These are phyloP conservation scores for Gobius niger DNA, from an alignment of 2,113 vertebrate genomes.

Conservation along the genomic window DNA sequence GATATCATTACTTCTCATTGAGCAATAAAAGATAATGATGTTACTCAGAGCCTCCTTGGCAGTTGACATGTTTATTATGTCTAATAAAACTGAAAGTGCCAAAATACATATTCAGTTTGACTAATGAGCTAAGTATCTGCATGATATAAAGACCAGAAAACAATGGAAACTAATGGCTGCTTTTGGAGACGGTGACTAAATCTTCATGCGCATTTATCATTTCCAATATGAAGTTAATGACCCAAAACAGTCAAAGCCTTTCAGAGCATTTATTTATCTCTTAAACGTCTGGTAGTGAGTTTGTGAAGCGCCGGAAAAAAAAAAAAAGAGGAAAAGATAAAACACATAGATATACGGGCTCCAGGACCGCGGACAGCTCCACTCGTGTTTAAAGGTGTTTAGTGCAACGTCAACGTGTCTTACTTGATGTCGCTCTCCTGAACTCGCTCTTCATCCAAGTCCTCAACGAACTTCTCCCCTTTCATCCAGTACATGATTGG, in stretches of 20 bases:
- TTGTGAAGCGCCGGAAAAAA: neutral
- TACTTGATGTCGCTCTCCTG: conserved; percentile 98
- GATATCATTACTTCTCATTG: neutral
- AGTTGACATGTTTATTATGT: conserved; percentile 7
- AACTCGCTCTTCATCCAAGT: conserved; percentile 93
- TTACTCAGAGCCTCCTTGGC: neutral
- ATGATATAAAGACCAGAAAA: conserved; percentile 2
- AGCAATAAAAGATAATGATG: conserved; percentile 3
- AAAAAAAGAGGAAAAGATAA: neutral
- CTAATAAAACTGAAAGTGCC: conserved; percentile 4
- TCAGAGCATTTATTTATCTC: conserved; percentile 5
- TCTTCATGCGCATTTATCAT: conserved; percentile 30
- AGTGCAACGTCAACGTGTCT: conserved; percentile 46
- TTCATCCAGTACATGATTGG: conserved; percentile 99
- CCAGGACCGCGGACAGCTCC: neutral
- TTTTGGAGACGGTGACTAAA: neutral
- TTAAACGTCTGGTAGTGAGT: conserved; percentile 46
- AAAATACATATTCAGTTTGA: neutral
- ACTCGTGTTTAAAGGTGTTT: conserved; percentile 24
- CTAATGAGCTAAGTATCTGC: conserved; percentile 9
- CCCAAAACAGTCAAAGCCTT: conserved; percentile 47
- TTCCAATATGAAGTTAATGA: conserved; percentile 60
- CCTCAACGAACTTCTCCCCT: conserved; percentile 98
- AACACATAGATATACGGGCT: neutral
- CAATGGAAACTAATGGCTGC: conserved; percentile 24